These are phyloP conservation scores for Fulmarus glacialis DNA, from an alignment of 2,113 vertebrate species.

Conservation along the genomic window DNA sequence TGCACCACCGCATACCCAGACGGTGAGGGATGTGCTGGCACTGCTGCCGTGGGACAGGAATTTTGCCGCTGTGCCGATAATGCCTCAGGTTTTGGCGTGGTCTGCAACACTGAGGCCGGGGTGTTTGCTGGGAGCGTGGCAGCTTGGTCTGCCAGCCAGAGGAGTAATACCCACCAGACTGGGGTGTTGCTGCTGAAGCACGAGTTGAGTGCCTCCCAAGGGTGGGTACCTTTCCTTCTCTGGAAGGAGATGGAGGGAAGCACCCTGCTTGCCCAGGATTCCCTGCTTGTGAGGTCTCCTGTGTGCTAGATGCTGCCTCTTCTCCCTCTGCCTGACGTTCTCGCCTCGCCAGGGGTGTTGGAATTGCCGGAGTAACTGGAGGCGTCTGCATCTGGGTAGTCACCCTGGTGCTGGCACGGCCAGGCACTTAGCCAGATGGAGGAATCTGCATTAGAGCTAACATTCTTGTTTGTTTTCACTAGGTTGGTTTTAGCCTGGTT, in stretches of 20 bases:
- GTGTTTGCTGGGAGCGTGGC: fast-evolving
- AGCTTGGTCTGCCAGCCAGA: background rate
- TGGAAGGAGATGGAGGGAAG: background rate
- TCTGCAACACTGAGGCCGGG: fast-evolving
- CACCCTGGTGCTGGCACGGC: background rate
- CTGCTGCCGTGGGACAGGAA: background rate
- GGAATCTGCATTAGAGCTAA: background rate
- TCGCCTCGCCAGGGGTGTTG: constrained; percentile 1
- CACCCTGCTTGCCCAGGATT: background rate
- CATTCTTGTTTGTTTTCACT: background rate
- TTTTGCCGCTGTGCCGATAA: fast-evolving
- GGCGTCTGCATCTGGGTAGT: constrained; percentile 11
- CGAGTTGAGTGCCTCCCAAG: fast-evolving
- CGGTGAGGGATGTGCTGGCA: constrained; percentile 5
- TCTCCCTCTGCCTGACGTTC: background rate
- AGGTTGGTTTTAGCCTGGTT: background rate
- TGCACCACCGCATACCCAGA: background rate
- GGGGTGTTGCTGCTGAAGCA: background rate
- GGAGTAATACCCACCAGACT: background rate
- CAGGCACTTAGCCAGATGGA: background rate
- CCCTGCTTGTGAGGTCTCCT: background rate
- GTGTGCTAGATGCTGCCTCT: background rate
- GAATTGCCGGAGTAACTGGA: background rate
- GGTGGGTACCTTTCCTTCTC: background rate
- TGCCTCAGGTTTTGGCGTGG: background rate